Evolutionary conservation across 2,797 vertebrate genomes (phyloP), one percentile per base, ranked within the genome.

Genomic region (Diceros bicornis): DNA sequence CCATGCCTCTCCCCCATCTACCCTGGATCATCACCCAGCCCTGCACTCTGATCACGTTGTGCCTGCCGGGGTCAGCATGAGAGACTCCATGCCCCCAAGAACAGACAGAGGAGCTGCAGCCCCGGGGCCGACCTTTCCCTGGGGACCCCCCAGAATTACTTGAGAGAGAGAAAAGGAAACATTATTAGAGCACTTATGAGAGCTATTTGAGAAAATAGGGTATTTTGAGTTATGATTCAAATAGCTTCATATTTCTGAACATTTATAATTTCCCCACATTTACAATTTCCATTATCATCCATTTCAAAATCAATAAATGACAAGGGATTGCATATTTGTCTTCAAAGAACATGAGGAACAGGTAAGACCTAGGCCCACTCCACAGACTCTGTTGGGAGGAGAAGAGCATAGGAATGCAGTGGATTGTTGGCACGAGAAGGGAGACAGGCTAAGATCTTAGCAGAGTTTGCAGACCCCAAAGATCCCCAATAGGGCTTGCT

Each of bases 221-320:
- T 37, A 64, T 52, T 94, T 69, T 4, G 27, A 47, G 6, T 55
- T 89, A 78, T 55, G 25, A 89, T 9, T 78, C 23, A 52, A 91
- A 47, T 62, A 71, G 78, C 27, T 81, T 91, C 21, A 23, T 64
- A 72, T 79, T 94, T 91, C 61, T 91, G 61, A 72, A 83, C 25
- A 85, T 52, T 89, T 71, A 41, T 57, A 25, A 68, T 68, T 95
- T 89, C 16, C 55, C 44, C 37, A 77, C 47, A 85, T 79, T 85
- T 91, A 21, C 23, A 44, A 23, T 47, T 59, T 96, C 64, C 34
- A 25, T 34, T 81, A 62, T 72, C 44, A 59, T 77, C 52, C 84
- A 16, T 72, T 92, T 93, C 61, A 90, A 83, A 97, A 64, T 55
- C 64, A 62, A 72, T 57, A 87, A 37, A 84, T 44, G 59, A 94